Base-by-base conservation (phyloP, 1,140 invertebrate species). In the Camponotus floridanus region DNA sequence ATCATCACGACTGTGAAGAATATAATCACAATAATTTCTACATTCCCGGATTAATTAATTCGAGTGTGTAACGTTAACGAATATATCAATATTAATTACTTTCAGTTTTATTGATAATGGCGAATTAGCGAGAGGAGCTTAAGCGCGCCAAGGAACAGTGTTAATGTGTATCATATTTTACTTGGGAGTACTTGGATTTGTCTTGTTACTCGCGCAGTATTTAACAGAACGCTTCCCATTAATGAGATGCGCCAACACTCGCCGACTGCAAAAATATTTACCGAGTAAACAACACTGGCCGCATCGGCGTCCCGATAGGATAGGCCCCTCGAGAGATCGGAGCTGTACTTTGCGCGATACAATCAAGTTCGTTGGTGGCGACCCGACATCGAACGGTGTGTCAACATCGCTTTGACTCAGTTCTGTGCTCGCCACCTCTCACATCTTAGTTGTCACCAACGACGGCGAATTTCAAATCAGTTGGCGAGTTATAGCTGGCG, bases 251-350 rank as follows among this genome's bases (percentile, higher is more conserved):
- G 55, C 79, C 42, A 74, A 83, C 79, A 83, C 36, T 81, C 42
- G 57, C 68, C 18, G 55, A 81, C 79, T 83, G 39, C 68, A 83
- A 83, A 83, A 83, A 83, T 74, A 70, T 83, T 83, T 83, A 74
- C 79, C 68, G 39, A 48, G 79, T 55, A 83, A 83, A 83, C 79
- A 83, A 33, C 48, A 61, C 68, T 18, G 55, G 55, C 79, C 79
- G 55, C 79, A 68, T 13, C 64, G 26, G 9, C 26, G 48, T 83
- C 26, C 26, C 55, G 55, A 74, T 62, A 73, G 68, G 61, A 61
- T 74, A 59, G 67, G 26, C 13, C 39, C 57, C 31, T 61, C 31
- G 48, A 45, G 48, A 59, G 67, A 45, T 68, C 33, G 57, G 26
- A 31, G 51, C 39, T 48, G 39, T 48, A 83, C 79, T 73, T 83